Evolutionary conservation across 2,113 vertebrate species (phyloP).

Genomic region (Corvus hawaiiensis): DNA sequence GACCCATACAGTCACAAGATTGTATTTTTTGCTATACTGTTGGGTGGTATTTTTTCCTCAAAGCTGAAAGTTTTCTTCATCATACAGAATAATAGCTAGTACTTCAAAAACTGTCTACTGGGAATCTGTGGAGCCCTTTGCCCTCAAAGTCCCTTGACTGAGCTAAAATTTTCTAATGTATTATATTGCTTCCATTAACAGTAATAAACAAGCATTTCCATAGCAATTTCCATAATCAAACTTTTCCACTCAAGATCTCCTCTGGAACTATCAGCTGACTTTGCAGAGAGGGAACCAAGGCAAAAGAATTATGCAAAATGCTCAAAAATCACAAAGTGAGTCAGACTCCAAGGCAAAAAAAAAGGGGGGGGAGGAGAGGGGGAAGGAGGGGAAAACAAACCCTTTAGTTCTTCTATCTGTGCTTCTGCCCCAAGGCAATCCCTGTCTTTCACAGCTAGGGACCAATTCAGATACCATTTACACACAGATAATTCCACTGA

Average conservation of each 20-base stretch:
- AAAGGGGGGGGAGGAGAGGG: too few species aligned
- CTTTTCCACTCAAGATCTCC: not conserved
- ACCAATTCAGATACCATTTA: not conserved
- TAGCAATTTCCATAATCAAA: constrained; percentile 37
- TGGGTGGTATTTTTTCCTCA: not conserved
- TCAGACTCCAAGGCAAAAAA: not conserved
- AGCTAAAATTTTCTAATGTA: not conserved
- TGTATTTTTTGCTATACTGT: not conserved
- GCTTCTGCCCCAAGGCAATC: not conserved
- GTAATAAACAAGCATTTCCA: constrained; percentile 20
- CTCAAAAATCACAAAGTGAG: not conserved
- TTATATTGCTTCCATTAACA: not conserved
- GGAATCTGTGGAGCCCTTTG: not conserved
- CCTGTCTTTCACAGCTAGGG: constrained; percentile 20
- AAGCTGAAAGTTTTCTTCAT: not conserved
- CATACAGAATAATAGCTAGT: not conserved
- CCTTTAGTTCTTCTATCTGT: not conserved
- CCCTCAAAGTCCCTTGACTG: not conserved
- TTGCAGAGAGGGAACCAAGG: constrained; percentile 16
- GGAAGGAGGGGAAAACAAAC: not conserved
- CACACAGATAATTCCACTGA: constrained; percentile 11
- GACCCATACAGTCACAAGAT: not conserved
- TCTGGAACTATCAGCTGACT: constrained; percentile 10
- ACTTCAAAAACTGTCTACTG: not conserved
- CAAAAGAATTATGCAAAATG: constrained; percentile 47